Base-by-base conservation (phyloP, 2,113 vertebrate genomes). In the Chauna torquata region DNA sequence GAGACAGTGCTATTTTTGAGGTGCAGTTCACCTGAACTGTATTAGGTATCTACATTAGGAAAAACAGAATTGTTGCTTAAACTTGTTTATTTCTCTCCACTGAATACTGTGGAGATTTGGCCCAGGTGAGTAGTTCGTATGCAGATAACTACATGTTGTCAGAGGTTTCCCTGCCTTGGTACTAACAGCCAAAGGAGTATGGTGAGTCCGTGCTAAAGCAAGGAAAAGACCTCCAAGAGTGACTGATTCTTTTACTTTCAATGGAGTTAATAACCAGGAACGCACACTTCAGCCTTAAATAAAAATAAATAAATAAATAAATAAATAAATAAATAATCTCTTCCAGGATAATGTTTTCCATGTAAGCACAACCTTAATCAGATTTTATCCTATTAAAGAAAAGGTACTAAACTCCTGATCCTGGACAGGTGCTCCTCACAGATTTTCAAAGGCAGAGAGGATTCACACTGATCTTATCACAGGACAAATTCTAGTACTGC, bases 221-320 rank as follows among this genome's bases (percentile, higher is more conserved):
- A n/a, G 27, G 4, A 58, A 74, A 79, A 71, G 19, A 25, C 1
- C 0, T 7, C 7, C 0, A 4, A 74, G 54, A 74, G 8, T 71
- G 14, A 69, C 47, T 13, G 23, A 79, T 59, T 80, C 25, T 18
- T 9, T 20, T 49, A 52, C 44, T 80, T 44, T 34, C 83, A 58
- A 6, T 10, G 70, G 9, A 70, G 20, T 61, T 42, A 23, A 36
- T 68, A 87, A 83, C 7, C 5, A 91, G 18, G 32, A 3, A 36
- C 22, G 17, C 1, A 16, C 17, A 54, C 27, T 76, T 17, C 44
- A 90, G 4, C 14, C 80, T 47, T 27, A 18, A 64, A 40, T 28
- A 54, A 64, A 24, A 71, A 38, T 13, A n/a, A 44, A 50, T 2
- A 24, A 4, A 8, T 16, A 24, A 52, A 38, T n/a, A 38, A 42